Conservation (phyloP, 2,113 vertebrate genomes). For the Heterotilapia buettikoferi region DNA sequence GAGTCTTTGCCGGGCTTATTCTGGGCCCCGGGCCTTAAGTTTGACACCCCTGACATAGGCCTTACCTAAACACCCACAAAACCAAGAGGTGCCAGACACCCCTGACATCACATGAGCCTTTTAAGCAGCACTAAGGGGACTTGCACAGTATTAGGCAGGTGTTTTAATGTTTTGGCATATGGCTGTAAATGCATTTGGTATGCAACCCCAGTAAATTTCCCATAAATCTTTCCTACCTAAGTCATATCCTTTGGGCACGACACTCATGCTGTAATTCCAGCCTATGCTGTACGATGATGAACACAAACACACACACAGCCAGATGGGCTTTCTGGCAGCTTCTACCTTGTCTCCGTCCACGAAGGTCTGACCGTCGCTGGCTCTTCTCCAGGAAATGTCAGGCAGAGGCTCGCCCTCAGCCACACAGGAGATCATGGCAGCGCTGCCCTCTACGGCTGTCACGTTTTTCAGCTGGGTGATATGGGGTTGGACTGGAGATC, state of each 20-base stretch:
- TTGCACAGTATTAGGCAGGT: background rate
- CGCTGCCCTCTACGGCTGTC: slow-evolving; percentile 88
- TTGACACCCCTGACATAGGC: background rate
- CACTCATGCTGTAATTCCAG: background rate
- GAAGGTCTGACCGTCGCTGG: slow-evolving; percentile 82
- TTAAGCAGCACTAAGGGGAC: background rate
- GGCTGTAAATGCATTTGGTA: background rate
- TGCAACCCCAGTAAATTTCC: background rate
- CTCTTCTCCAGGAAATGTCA: slow-evolving; percentile 93
- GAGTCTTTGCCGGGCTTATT: background rate
- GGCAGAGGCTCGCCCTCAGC: slow-evolving; percentile 94
- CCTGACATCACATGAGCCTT: background rate
- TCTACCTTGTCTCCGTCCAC: slow-evolving; percentile 89
- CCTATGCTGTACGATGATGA: background rate
- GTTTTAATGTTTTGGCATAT: background rate
- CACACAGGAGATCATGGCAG: slow-evolving; percentile 86
- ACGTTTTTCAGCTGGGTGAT: slow-evolving; percentile 95
- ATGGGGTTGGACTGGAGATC: slow-evolving; percentile 88
- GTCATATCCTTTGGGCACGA: background rate
- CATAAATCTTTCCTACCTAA: background rate
- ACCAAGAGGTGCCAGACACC: background rate
- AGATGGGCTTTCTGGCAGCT: slow-evolving; percentile 10
- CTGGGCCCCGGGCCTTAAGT: background rate
- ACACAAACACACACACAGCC: background rate
- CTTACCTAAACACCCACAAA: background rate